Evolutionary conservation across 2,113 vertebrate genomes (phyloP), one percentile per base, ranked within the genome.

Genomic region (Ellobius talpinus): DNA sequence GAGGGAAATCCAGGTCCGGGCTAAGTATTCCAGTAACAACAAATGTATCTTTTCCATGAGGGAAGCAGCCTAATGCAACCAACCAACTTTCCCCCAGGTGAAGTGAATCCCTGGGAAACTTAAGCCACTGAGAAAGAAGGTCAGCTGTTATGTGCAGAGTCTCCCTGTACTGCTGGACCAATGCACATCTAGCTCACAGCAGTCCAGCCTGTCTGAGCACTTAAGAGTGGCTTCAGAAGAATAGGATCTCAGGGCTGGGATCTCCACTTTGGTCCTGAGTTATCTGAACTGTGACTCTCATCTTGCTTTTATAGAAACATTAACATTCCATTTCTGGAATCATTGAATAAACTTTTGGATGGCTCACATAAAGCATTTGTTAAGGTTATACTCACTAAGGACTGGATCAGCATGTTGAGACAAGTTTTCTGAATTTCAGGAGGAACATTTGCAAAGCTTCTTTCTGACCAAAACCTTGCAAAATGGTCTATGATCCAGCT

Each of bases 401-500:
- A 99, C 92, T 99, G 98, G 94, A 98, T 99, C 95, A 99, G 96
- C 95, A 98, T 98, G 50, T 96, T 95, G 86, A 99, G 98, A 98
- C 99, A 99, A 89, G 97, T 98, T 98, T 98, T 99, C 90, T 99
- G 99, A 95, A 99, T 99, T 89, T 99, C 99, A 65, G 97, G 88
- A 90, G 99, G 98, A 98, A 99, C 97, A 97, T 98, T 98, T 96
- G 99, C 99, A 98, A 99, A 99, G 97, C 98, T 99, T 97, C 99
- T 99, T 87, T 99, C 99, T 90, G 99, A 99, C 99, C 99, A 99
- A 96, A 99, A 99, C 96, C 99, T 99, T 98, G 99, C 98, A 98
- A 99, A 99, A 98, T 99, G 98, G 94, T 99, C 99, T 97, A 98
- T 98, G 93, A 99, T 98, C 99, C 99, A 99, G 96, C 99, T 99